Evolutionary conservation across 2,888 invertebrate genomes (phyloP), one percentile per base, ranked within the genome.

Genomic region (Agrochola lota): DNA sequence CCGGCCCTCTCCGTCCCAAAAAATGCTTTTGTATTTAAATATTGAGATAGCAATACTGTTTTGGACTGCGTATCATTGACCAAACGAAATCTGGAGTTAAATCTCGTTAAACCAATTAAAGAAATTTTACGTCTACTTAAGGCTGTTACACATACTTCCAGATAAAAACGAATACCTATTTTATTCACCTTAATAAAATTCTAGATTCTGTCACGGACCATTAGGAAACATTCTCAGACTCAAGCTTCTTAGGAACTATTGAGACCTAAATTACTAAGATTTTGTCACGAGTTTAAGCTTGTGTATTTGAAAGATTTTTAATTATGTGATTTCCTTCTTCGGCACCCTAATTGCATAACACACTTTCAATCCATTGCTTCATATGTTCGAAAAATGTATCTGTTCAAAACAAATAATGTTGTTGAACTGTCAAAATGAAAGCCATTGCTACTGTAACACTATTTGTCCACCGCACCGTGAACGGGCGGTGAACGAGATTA

Each of bases 251-350:
- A 62, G 43, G n/a, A n/a, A 3, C 52, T 63, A 15, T 43, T 35
- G 55, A 66, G 72, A 64, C 30, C 23, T 57, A 71, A 60, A 76
- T 80, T 17, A 64, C 67, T 35, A 81, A 71, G 23, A 59, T 52
- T 66, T 60, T 64, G 6, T 20, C 35, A 60, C 12, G 46, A 79
- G 67, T 69, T 35, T n/a, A 35, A 66, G 40, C 30, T 71, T 67
- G 11, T 62, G 7, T 57, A 30, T 68, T 75, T 74, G 23, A 70
- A 67, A 63, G 11, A 52, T 43, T 55, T 55, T 66, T 7, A 74
- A 49, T 40, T 35, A 78, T 69, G 63, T 71, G 15, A 52, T 80
- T 71, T 76, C 12, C 35, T 72, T 30, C 52, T 62, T 17, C 2
- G 30, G 20, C 20, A 8, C 52, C 8, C 20, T 52, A 52, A 23